Conservation (phyloP, 2,888 invertebrate genomes). For the Hololepta plana region DNA sequence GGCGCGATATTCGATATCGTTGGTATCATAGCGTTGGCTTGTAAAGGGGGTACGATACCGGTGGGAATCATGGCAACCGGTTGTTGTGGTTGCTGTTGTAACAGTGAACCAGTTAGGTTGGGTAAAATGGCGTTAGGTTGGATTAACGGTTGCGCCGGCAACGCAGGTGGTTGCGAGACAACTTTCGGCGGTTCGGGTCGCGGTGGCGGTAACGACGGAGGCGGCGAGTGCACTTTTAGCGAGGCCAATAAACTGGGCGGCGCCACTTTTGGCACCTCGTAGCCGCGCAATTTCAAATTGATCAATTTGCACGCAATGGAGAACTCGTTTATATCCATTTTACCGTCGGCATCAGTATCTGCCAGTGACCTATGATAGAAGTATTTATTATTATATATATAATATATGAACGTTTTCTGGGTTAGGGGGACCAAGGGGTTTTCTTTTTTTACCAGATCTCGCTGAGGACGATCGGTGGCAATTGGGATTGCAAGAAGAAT, state of each 20-base stretch:
- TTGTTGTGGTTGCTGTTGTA: too few relatives aligned
- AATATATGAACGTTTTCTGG: not conserved
- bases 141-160: too few relatives aligned
- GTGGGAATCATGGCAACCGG: constrained; percentile 12
- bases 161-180: constrained; percentile 28
- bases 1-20: constrained; percentile 16
- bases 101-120: too few relatives aligned
- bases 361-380: constrained; percentile 50
- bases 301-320: constrained; percentile 94
- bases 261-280: constrained; percentile 73
- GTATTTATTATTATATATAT: constrained; percentile 4
- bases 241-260: constrained; percentile 61
- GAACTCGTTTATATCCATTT: constrained; percentile 90
- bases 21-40: too few relatives aligned
- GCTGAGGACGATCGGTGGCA: constrained; percentile 76
- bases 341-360: constrained; percentile 93
- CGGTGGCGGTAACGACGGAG: constrained; percentile 20
- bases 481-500: constrained; percentile 77
- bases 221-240: constrained; percentile 29
- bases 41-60: constrained; percentile 14
- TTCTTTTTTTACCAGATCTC: constrained; percentile 96
- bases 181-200: constrained; percentile 22
- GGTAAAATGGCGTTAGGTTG: too few relatives aligned
- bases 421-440: too few relatives aligned
- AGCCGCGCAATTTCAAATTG: constrained; percentile 78